phyloP scores from a whole-genome alignment of 2,888 invertebrate genomes.

The Urechis unicinctus region DNA sequence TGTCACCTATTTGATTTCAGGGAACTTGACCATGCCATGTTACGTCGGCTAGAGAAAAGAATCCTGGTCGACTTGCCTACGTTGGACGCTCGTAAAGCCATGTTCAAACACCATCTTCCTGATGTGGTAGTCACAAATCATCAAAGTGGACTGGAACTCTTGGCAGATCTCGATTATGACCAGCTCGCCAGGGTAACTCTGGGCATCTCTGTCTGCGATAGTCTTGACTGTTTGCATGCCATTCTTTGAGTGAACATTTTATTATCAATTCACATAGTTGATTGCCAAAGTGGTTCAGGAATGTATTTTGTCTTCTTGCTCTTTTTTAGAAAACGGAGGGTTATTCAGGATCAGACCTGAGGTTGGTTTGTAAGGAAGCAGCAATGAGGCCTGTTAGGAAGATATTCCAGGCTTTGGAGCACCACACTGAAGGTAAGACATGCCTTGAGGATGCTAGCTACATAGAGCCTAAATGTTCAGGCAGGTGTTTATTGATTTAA shows the following conservation, averaged over 20 bases:
- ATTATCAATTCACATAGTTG: too few relatives aligned
- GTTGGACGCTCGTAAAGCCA: slow-evolving; percentile 59
- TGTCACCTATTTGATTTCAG: slow-evolving; percentile 54
- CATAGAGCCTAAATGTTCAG: too few relatives aligned
- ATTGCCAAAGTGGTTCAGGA: background rate
- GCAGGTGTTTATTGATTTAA: too few relatives aligned
- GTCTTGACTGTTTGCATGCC: too few relatives aligned
- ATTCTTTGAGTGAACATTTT: too few relatives aligned
- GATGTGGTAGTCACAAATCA: slow-evolving; percentile 33
- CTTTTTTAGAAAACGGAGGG: slow-evolving; percentile 64
- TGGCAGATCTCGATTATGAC: slow-evolving; percentile 52
- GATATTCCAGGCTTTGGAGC: slow-evolving; percentile 56
- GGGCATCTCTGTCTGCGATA: background rate
- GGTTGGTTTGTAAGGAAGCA: slow-evolving; percentile 80
- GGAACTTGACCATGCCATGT: slow-evolving; percentile 81
- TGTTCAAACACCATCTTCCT: slow-evolving; percentile 60
- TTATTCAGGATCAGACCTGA: slow-evolving; percentile 84
- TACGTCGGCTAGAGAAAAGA: slow-evolving; percentile 80
- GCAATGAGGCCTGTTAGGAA: slow-evolving; percentile 74
- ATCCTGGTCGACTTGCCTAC: slow-evolving; percentile 75
- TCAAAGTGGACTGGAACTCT: slow-evolving; percentile 51
- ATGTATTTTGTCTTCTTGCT: background rate
- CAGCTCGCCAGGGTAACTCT: slow-evolving; percentile 45
- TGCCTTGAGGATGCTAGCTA: too few relatives aligned
- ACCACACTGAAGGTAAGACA: slow-evolving; percentile 41